Percentiles rank a stretch among this genome's conserved stretches.
Evolutionary conservation across 1,140 invertebrate genomes (phyloP).

Genomic region (Steinernema feltiae): DNA sequence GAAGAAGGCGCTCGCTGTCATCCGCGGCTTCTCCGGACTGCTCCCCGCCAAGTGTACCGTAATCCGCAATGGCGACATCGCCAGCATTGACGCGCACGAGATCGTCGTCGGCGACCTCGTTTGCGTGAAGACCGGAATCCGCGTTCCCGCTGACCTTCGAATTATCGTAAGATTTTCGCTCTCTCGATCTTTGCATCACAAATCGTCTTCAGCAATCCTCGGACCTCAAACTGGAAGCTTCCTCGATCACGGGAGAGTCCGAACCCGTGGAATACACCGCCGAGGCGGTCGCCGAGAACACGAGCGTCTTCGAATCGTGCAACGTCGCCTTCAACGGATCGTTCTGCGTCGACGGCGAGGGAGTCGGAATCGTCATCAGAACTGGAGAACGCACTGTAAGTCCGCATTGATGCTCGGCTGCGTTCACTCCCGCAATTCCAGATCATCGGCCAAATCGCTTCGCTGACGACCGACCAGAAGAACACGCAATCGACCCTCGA

Average conservation of each 20-base stretch:
- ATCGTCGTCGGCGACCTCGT: slow-evolving; percentile 51
- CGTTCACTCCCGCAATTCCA: not conserved
- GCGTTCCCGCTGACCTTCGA: slow-evolving; percentile 55
- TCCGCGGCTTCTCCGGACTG: slow-evolving; percentile 26
- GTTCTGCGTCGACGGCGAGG: slow-evolving; percentile 39
- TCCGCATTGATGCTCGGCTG: not conserved
- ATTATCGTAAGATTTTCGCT: slow-evolving; percentile 41
- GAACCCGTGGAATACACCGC: slow-evolving; percentile 34
- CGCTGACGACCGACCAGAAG: slow-evolving; percentile 32
- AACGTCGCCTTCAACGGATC: slow-evolving; percentile 41
- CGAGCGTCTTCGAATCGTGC: slow-evolving; percentile 34
- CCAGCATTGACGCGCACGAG: slow-evolving; percentile 34
- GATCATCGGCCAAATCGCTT: slow-evolving; percentile 38
- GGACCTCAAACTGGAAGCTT: slow-evolving; percentile 37
- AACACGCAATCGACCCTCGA: slow-evolving; percentile 31
- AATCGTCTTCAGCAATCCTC: slow-evolving; percentile 21
- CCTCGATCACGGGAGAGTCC: slow-evolving; percentile 41
- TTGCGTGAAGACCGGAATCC: slow-evolving; percentile 45
- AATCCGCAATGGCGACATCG: slow-evolving; percentile 25
- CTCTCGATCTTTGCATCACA: slow-evolving; percentile 46
- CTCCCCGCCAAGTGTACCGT: slow-evolving; percentile 34
- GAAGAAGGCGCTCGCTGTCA: slow-evolving; percentile 33
- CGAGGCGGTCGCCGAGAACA: not conserved
- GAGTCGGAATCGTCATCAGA: slow-evolving; percentile 31
- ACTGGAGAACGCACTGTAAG: slow-evolving; percentile 33